These are phyloP conservation scores for Caenorhabditis brenneri DNA, from an alignment of 1,140 invertebrate species.

Conservation along the genomic window DNA sequence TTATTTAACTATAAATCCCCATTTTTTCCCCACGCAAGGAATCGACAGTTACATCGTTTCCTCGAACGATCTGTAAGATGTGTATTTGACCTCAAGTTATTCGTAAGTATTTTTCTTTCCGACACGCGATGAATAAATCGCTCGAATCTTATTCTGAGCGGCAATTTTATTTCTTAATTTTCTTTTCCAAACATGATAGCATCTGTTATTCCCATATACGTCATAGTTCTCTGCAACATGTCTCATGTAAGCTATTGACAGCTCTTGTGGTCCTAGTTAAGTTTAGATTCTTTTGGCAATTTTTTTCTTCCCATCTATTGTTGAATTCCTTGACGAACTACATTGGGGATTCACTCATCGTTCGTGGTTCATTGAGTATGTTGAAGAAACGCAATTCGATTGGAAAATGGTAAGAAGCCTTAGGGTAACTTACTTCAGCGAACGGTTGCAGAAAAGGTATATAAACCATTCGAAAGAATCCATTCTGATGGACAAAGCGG, in stretches of 20 bases:
- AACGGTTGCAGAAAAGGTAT: background rate
- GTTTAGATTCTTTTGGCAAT: background rate
- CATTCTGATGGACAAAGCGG: conserved; percentile 13
- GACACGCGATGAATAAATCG: conserved; percentile 15
- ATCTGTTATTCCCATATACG: background rate
- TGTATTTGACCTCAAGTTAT: background rate
- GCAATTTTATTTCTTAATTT: background rate
- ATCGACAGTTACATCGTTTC: background rate
- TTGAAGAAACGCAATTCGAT: background rate
- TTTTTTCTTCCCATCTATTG: conserved; percentile 17
- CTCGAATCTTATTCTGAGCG: background rate
- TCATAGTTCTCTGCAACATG: background rate
- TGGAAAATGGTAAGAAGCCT: background rate
- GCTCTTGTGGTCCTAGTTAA: background rate
- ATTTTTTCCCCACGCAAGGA: background rate
- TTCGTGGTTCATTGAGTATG: conserved; percentile 3
- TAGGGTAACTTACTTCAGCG: background rate
- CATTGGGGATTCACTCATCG: background rate
- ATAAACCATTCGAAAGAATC: background rate
- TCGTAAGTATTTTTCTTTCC: background rate
- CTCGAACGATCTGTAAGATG: background rate
- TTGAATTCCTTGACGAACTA: conserved; percentile 6
- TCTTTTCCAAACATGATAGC: background rate
- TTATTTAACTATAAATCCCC: background rate
- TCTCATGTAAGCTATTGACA: background rate